A percentile compares a stretch with the other conserved stretches of the same genome.
Conservation (phyloP, 2,113 vertebrate genomes). For the Aleadryas rufinucha region DNA sequence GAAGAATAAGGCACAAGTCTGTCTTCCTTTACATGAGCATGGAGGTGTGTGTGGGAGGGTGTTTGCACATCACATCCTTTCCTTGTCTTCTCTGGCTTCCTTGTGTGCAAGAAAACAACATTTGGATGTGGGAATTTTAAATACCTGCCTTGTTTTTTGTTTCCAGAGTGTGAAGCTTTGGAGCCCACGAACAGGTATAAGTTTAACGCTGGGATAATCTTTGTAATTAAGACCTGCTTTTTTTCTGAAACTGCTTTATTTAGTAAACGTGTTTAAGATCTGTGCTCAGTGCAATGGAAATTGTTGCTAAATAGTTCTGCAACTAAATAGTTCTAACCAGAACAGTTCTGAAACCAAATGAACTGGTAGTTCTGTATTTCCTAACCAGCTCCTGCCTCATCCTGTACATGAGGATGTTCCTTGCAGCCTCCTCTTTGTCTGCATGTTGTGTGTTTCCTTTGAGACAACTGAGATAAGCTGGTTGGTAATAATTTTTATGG, state of each 20-base stretch:
- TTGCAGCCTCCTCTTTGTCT: not conserved
- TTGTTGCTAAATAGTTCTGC: not conserved
- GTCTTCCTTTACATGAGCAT: not conserved
- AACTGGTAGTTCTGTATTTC: not conserved
- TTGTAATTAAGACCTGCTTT: not conserved
- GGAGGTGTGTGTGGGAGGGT: not conserved
- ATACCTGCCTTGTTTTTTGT: not conserved
- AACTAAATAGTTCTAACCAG: not conserved
- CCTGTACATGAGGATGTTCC: not conserved
- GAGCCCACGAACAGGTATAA: conserved; percentile 67
- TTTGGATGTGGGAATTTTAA: not conserved
- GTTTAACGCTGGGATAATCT: not conserved
- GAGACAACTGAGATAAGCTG: not conserved
- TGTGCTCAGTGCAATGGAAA: not conserved
- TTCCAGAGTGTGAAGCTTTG: conserved; percentile 73
- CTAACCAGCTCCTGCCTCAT: not conserved
- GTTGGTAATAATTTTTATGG: not conserved
- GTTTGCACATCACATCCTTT: not conserved
- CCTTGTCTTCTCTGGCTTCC: not conserved
- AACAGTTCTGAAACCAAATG: not conserved
- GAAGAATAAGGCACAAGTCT: not conserved
- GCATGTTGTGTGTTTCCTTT: not conserved
- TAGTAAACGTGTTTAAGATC: not conserved
- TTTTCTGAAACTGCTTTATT: not conserved
- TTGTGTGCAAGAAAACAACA: not conserved